Percentiles rank a stretch among this genome's conserved stretches.
Conservation (phyloP, 1,140 invertebrate species). For the Scaptodrosophila lebanonensis region DNA sequence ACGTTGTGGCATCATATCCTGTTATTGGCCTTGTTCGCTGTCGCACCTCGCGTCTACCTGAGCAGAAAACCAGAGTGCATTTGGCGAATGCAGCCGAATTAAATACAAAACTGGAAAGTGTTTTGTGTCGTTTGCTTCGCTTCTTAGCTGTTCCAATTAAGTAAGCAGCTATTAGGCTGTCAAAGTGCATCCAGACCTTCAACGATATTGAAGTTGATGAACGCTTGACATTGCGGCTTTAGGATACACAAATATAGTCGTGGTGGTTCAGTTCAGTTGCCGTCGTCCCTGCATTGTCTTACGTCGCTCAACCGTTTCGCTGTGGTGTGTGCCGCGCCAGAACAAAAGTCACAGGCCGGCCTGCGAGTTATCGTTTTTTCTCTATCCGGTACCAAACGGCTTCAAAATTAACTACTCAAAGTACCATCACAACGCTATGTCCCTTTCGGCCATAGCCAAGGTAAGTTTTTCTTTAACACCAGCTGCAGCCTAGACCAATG, state of each 20-base stretch:
- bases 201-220: no score
- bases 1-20: constrained; percentile 64
- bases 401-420: constrained; percentile 78
- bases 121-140: no score
- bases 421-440: constrained; percentile 78
- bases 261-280: no score
- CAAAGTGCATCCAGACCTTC: no score
- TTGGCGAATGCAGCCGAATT: constrained; percentile 30
- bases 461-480: constrained; percentile 44
- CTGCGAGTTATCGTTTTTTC: constrained; percentile 20
- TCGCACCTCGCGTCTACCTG: constrained; percentile 32
- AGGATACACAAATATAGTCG: no score
- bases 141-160: no score
- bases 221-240: no score
- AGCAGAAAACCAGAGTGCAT: constrained; percentile 50
- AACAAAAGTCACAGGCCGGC: constrained; percentile 13
- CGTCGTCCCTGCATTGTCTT: no score
- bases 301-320: background rate
- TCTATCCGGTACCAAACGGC: constrained; percentile 55
- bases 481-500: background rate
- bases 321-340: background rate
- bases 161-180: no score
- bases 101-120: constrained; percentile 10
- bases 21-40: constrained; percentile 44
- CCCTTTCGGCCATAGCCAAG: constrained; percentile 77